Evolutionary conservation across 2,888 invertebrate species (phyloP).

Genomic region (Lithodes maja): DNA sequence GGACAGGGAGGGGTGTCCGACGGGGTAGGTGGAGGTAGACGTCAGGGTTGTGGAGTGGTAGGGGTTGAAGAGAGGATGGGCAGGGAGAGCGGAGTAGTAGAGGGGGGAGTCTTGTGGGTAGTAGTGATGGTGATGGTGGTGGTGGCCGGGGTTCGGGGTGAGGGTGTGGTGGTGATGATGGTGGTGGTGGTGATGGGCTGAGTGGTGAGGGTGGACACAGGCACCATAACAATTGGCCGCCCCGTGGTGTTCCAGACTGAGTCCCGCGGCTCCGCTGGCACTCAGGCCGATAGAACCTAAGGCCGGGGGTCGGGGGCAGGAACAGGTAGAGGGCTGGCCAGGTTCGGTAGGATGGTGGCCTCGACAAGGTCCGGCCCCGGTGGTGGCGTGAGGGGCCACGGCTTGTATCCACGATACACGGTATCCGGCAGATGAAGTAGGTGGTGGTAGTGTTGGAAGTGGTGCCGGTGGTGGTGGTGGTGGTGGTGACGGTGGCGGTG

Average conservation of each 20-base stretch:
- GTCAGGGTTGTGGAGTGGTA: constrained; percentile 38
- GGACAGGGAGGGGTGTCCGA: constrained; percentile 48
- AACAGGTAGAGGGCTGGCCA: constrained; percentile 36
- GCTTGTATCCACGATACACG: constrained; percentile 31
- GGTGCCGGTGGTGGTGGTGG: background rate
- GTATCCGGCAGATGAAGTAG: constrained; percentile 36
- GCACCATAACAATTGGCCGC: constrained; percentile 51
- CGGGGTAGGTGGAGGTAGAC: constrained; percentile 32
- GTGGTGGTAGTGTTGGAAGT: background rate
- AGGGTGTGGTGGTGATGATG: constrained; percentile 62
- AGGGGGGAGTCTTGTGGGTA: constrained; percentile 58
- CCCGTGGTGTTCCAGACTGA: constrained; percentile 54
- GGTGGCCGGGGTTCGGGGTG: constrained; percentile 56
- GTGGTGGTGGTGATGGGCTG: constrained; percentile 63
- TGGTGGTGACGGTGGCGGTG: constrained; percentile 11
- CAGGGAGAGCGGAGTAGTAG: constrained; percentile 57
- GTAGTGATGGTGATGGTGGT: constrained; percentile 67
- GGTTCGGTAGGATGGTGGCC: constrained; percentile 39
- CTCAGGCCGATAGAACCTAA: constrained; percentile 57
- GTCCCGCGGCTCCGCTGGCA: constrained; percentile 56
- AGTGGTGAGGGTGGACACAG: constrained; percentile 41
- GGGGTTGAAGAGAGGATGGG: constrained; percentile 51
- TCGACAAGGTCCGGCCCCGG: constrained; percentile 34
- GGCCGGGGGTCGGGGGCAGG: constrained; percentile 45
- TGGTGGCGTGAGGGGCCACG: constrained; percentile 2